Percentiles rank a stretch among this genome's conserved stretches.
Conservation (phyloP, 2,113 vertebrate genomes). For the Otus sunia region DNA sequence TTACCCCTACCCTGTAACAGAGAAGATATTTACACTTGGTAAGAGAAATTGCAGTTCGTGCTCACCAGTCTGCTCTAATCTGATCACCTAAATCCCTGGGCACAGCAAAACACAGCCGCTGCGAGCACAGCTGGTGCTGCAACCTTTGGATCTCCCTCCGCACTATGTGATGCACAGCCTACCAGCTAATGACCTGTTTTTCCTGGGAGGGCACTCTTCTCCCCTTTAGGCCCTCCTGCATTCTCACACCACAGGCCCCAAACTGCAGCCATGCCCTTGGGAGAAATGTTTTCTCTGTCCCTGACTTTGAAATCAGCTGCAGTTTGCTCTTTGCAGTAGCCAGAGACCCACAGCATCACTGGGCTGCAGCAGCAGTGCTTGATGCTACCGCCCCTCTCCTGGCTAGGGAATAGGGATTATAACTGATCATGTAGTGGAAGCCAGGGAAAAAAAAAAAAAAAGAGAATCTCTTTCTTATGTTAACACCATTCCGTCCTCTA, state of each 20-base stretch:
- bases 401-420: not conserved
- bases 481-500: not conserved
- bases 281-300: not conserved
- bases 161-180: not conserved
- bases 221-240: not conserved
- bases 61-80: not conserved
- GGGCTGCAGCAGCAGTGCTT: not conserved
- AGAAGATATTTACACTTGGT: not conserved
- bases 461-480: not conserved
- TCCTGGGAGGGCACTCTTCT: not conserved
- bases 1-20: not conserved
- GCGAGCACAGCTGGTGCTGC: not conserved
- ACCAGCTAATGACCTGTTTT: not conserved
- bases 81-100: slow-evolving; percentile 7
- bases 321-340: not conserved
- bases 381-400: not conserved
- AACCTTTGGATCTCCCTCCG: not conserved
- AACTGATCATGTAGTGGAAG: not conserved
- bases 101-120: not conserved
- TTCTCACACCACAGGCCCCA: fast-evolving
- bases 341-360: not conserved
- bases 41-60: not conserved
- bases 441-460: too few relatives aligned
- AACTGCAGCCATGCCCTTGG: not conserved
- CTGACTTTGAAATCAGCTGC: not conserved